Percentiles rank a stretch among this genome's conserved stretches.
Conservation (phyloP, 1,140 invertebrate genomes). For the Heliconius congener region DNA sequence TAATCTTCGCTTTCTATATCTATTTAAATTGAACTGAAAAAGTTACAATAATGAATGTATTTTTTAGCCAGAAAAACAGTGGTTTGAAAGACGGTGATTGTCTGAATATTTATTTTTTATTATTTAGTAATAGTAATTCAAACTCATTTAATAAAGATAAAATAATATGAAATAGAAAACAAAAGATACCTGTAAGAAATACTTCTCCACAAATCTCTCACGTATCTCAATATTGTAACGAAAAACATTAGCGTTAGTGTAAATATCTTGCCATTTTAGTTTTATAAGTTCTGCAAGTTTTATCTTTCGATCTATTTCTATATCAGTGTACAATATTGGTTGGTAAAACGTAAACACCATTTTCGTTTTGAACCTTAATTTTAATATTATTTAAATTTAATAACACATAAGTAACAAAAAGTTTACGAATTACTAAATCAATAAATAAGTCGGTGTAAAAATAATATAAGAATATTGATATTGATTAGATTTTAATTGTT, state of each 20-base stretch:
- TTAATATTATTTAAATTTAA: background rate
- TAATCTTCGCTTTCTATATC: constrained; percentile 82
- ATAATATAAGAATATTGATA: no score
- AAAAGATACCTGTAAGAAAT: constrained; percentile 56
- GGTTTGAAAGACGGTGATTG: no score
- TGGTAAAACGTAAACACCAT: constrained; percentile 8
- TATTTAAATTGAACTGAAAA: constrained; percentile 85
- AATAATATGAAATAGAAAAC: background rate
- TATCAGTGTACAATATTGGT: background rate
- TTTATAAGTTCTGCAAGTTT: constrained; percentile 45
- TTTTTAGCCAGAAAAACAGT: background rate
- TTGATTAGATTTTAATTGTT: no score
- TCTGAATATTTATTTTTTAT: no score
- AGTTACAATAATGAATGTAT: background rate
- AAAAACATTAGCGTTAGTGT: constrained; percentile 52
- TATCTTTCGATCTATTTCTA: background rate
- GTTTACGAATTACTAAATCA: no score
- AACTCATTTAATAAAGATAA: no score
- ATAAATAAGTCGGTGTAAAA: no score
- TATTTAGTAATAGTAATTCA: no score
- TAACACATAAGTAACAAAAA: background rate
- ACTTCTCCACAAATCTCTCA: constrained; percentile 55
- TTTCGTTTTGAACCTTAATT: background rate
- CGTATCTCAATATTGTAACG: constrained; percentile 62
- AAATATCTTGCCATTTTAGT: constrained; percentile 57